These are phyloP conservation scores for Pegea sp. DNA, from an alignment of 23 tunicate species.

Conservation along the genomic window DNA sequence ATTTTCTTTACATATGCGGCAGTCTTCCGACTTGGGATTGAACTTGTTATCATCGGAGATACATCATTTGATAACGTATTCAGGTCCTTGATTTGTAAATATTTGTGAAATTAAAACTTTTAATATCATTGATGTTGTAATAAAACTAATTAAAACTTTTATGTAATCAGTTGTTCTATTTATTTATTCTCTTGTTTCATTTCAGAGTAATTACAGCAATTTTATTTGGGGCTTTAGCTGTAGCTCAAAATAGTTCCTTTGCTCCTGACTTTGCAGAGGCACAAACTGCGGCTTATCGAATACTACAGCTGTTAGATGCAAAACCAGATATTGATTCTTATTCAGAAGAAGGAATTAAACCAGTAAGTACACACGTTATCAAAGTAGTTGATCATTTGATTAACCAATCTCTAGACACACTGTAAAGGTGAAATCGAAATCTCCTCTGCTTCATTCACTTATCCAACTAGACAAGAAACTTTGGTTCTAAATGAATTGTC, in stretches of 20 bases:
- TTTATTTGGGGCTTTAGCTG: constrained; percentile 94
- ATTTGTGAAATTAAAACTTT: too few relatives aligned
- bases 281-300: constrained; percentile 45
- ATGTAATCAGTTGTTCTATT: too few relatives aligned
- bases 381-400: background rate
- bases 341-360: constrained; percentile 40
- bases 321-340: constrained; percentile 49
- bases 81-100: constrained; percentile 15
- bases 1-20: constrained; percentile 94
- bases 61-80: constrained; percentile 61
- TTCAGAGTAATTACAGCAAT: constrained; percentile 84
- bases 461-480: constrained; percentile 44
- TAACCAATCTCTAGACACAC: constrained; percentile 1
- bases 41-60: constrained; percentile 29
- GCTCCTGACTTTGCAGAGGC: constrained; percentile 96
- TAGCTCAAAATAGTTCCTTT: constrained; percentile 78
- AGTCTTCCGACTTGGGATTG: constrained; percentile 77
- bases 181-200: too few relatives aligned
- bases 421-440: constrained; percentile 17
- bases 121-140: too few relatives aligned
- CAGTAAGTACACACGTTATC: constrained; percentile 17
- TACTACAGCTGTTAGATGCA: constrained; percentile 38
- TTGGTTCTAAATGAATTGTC: constrained; percentile 20
- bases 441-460: constrained; percentile 10
- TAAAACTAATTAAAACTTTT: too few relatives aligned